Conservation (phyloP, 2,888 invertebrate species). For the Campoplex nolae region DNA sequence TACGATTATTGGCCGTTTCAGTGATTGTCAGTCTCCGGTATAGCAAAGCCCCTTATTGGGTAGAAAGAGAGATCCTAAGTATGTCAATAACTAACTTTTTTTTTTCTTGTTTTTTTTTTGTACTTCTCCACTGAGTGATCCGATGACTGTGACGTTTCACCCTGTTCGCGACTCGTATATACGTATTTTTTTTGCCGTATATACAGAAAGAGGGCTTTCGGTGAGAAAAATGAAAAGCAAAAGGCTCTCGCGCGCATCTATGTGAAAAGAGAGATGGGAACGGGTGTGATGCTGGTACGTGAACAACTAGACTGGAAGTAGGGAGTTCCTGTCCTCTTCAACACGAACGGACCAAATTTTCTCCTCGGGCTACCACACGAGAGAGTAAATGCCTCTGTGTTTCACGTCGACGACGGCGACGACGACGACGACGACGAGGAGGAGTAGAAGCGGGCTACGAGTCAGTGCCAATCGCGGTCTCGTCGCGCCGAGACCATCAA, state of each 20-base stretch:
- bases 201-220: background rate
- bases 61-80: conserved; percentile 15
- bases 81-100: conserved; percentile 51
- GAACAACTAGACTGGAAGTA: conserved; percentile 37
- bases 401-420: conserved; percentile 43
- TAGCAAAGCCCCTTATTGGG: background rate
- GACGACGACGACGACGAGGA: conserved; percentile 27
- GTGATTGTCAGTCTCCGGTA: conserved; percentile 26
- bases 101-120: conserved; percentile 7
- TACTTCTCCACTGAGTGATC: background rate
- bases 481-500: conserved; percentile 63
- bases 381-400: conserved; percentile 52
- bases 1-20: conserved; percentile 4
- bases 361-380: conserved; percentile 35
- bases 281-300: conserved; percentile 21
- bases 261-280: conserved; percentile 15
- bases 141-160: conserved; percentile 18
- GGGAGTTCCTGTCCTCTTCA: conserved; percentile 56
- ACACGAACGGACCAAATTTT: conserved; percentile 39
- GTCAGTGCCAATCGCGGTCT: conserved; percentile 69
- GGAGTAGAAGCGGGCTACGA: conserved; percentile 40
- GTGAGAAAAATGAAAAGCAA: conserved; percentile 27
- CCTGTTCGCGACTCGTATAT: background rate
- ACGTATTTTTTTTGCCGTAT: too few relatives aligned
- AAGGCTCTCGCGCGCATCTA: conserved; percentile 31